phyloP scores from a whole-genome alignment of 2,888 invertebrate genomes.

The Griposia aprilina region DNA sequence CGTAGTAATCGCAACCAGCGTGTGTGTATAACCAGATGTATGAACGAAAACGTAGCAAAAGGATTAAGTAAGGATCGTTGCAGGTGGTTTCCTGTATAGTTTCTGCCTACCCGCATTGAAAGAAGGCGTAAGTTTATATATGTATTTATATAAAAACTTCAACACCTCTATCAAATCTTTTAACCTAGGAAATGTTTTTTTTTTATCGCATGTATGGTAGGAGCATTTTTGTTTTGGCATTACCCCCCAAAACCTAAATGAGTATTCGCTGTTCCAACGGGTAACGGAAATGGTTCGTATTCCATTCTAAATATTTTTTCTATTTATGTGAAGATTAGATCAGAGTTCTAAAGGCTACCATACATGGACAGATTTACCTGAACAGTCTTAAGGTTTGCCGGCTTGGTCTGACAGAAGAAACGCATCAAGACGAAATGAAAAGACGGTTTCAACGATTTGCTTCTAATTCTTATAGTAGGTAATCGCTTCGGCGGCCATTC shows the following conservation, averaged over 20 bases:
- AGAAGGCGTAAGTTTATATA: not conserved
- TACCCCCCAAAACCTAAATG: slow-evolving; percentile 12
- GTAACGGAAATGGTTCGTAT: slow-evolving; percentile 15
- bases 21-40: too few species aligned
- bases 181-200: not conserved
- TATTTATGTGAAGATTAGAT: slow-evolving; percentile 5
- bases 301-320: slow-evolving; percentile 3
- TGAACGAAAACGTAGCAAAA: not conserved
- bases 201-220: slow-evolving; percentile 16
- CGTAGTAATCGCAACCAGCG: not conserved
- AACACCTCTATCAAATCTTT: not conserved
- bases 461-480: too few species aligned
- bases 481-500: too few species aligned
- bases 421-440: not conserved
- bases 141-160: not conserved
- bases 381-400: too few species aligned
- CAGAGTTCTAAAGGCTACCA: not conserved
- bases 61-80: not conserved
- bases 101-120: not conserved
- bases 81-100: not conserved
- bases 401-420: not conserved
- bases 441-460: not conserved
- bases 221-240: too few species aligned
- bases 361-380: not conserved
- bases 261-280: slow-evolving; percentile 9